Conservation (phyloP, 23 tunicate genomes). For the Oikopleura dioica region DNA sequence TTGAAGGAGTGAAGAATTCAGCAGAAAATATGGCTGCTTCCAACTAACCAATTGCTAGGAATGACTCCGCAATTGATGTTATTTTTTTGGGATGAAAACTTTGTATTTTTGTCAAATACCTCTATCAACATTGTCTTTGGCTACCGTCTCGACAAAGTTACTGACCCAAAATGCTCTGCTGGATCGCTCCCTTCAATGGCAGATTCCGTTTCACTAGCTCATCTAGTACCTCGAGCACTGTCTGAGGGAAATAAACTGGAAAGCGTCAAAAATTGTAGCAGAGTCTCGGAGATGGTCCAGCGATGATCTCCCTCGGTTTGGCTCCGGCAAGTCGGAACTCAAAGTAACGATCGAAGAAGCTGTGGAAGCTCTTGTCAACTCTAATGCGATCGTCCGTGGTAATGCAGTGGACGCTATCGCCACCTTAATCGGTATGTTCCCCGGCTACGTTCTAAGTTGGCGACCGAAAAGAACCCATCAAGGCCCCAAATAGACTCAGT, state of each 20-base stretch:
- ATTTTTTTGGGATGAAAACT: too few relatives aligned
- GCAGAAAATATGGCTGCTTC: too few relatives aligned
- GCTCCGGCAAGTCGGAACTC: background rate
- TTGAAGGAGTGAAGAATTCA: too few relatives aligned
- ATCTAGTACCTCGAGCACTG: slow-evolving; percentile 28
- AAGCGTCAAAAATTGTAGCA: background rate
- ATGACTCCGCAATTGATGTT: too few relatives aligned
- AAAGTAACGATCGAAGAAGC: background rate
- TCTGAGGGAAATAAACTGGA: background rate
- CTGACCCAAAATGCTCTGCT: slow-evolving; percentile 44
- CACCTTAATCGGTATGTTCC: background rate
- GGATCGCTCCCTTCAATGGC: slow-evolving; percentile 31
- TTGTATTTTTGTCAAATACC: slow-evolving; percentile 38
- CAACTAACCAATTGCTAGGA: too few relatives aligned
- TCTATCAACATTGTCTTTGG: slow-evolving; percentile 28
- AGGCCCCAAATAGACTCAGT: background rate
- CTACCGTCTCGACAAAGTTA: slow-evolving; percentile 47
- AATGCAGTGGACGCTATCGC: background rate
- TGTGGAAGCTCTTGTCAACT: background rate
- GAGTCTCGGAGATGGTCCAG: background rate
- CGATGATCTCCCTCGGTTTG: background rate
- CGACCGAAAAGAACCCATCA: background rate
- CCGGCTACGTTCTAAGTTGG: background rate
- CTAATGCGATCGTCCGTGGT: background rate
- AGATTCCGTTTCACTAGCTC: slow-evolving; percentile 36